phyloP scores from a whole-genome alignment of 2,888 invertebrate genomes.

The Tetragnatha montana region DNA sequence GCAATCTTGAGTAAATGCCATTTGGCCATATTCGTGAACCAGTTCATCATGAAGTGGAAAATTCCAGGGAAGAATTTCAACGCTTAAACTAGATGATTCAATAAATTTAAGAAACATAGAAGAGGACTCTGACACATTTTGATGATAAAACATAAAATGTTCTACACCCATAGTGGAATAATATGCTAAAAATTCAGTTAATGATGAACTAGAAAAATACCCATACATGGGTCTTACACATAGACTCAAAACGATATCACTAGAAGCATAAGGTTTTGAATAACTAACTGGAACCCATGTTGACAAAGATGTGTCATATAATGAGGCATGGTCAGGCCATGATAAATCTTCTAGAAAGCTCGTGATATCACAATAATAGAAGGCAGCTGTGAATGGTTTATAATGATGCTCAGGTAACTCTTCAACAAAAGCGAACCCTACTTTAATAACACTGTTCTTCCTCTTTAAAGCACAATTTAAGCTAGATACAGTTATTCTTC shows the following conservation, averaged over 20 bases:
- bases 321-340: conserved; percentile 24
- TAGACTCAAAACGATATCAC: conserved; percentile 11
- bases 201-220: conserved; percentile 1
- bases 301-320: conserved; percentile 18
- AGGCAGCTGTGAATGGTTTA: conserved; percentile 50
- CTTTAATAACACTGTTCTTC: not conserved
- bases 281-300: conserved; percentile 37
- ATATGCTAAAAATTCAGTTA: conserved; percentile 61
- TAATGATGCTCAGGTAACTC: conserved; percentile 56
- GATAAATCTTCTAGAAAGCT: not conserved
- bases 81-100: conserved; percentile 28
- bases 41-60: conserved; percentile 39
- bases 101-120: conserved; percentile 43
- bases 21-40: conserved; percentile 67
- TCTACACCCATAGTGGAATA: conserved; percentile 58
- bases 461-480: conserved; percentile 50
- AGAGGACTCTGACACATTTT: conserved; percentile 31
- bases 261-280: not conserved
- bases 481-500: conserved; percentile 1
- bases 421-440: conserved; percentile 25
- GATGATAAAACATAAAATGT: conserved; percentile 64
- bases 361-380: conserved; percentile 45
- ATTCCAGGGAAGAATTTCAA: conserved; percentile 53
- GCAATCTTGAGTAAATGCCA: conserved; percentile 67
- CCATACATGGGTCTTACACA: conserved; percentile 66